A percentile compares a stretch with the other conserved stretches of the same genome.
phyloP scores from a whole-genome alignment of 2,888 invertebrate species.

The Scaptomyza parva region DNA sequence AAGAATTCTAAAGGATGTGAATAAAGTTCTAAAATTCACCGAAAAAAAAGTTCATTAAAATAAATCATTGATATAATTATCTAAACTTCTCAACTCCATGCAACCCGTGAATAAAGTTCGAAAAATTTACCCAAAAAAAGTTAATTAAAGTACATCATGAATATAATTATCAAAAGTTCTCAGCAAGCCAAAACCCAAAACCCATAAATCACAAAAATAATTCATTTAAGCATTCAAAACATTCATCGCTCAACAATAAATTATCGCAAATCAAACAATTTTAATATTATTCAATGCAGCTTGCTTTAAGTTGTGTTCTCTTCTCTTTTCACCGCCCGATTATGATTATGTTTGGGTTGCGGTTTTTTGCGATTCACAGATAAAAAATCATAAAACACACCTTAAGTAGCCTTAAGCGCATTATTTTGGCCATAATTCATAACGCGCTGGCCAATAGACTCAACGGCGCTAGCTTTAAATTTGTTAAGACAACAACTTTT shows the following conservation, averaged over 20 bases:
- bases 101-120: too few relatives aligned
- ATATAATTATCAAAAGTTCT: too few relatives aligned
- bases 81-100: too few relatives aligned
- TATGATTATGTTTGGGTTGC: too few relatives aligned
- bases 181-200: too few relatives aligned
- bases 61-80: too few relatives aligned
- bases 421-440: constrained; percentile 35
- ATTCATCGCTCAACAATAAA: neutral
- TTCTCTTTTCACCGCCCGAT: neutral
- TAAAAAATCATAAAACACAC: constrained; percentile 21
- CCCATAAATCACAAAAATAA: neutral
- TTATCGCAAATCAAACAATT: neutral
- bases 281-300: neutral
- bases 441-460: constrained; percentile 20
- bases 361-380: neutral
- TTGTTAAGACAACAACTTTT: constrained; percentile 17
- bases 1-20: too few relatives aligned
- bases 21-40: too few relatives aligned
- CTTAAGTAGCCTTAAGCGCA: constrained; percentile 3
- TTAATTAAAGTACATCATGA: too few relatives aligned
- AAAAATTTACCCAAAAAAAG: too few relatives aligned
- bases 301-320: neutral
- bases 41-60: too few relatives aligned
- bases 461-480: constrained; percentile 33
- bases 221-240: neutral